Evolutionary conservation across 2,888 invertebrate genomes (phyloP), one percentile per base, ranked within the genome.

Genomic region (Actias luna): DNA sequence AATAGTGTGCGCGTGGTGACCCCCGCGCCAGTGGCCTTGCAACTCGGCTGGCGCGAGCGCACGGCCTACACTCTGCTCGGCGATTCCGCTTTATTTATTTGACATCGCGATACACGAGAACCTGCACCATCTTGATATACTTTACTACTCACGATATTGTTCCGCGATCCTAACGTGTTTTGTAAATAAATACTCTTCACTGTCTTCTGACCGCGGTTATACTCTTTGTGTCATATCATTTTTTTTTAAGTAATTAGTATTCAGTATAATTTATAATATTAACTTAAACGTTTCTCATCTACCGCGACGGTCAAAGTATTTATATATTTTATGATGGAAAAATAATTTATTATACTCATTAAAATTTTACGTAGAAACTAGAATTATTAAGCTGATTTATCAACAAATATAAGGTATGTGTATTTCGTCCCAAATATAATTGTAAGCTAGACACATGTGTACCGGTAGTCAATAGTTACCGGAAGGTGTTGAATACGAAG

Each of bases 1-100:
- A 64, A 62, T 58, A 29, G 60, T 18, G 42, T 33, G 39, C 39
- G 36, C 42, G 61, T 79, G 78, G 80, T 64, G 64, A 46, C 67
- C 64, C 50, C 60, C 42, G 64, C 57, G 59, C 65, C 63, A 64
- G 71, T 78, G 85, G 83, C 85, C 85, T 85, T 80, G 80, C 69
- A 65, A 55, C 29, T 31, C 65, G 65, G 72, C 67, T 50, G 62
- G 66, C 73, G 70, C 29, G 59, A n/a, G 42, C 33, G 33, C 33
- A 12, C 46, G 46, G 46, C 46, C 46, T 50, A 50, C 46, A 50
- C 46, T 12, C 55, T 31, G 29, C 42, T 59, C 67, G 72, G 70
- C 75, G 76, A 29, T 55, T 29, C 55, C 29, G 29, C 7, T 55
- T 55, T 55, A 55, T 55, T 55, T 55, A 55, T 55, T 55, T 55